Percentiles rank a stretch among this genome's conserved stretches.
Conservation (phyloP, 2,113 vertebrate genomes). For the Dipodomys spectabilis region DNA sequence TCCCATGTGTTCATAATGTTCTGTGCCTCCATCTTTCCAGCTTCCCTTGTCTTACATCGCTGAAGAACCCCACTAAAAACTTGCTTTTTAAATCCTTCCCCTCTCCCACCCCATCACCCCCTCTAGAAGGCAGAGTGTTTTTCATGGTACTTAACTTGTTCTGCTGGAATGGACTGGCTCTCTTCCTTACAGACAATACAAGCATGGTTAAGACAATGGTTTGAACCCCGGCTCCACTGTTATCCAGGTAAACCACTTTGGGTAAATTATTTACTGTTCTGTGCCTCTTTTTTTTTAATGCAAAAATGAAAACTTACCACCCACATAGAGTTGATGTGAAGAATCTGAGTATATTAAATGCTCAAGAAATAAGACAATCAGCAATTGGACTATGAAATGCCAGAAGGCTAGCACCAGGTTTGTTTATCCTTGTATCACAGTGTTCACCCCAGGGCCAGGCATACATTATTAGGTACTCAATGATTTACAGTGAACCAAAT, state of each 20-base stretch:
- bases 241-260: background rate
- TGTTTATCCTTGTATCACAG: background rate
- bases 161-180: background rate
- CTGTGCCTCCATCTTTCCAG: background rate
- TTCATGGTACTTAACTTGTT: background rate
- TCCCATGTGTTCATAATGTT: background rate
- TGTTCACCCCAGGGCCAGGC: background rate
- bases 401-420: background rate
- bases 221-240: background rate
- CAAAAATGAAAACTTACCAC: background rate
- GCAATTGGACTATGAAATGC: background rate
- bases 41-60: background rate
- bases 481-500: background rate
- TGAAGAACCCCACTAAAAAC: background rate
- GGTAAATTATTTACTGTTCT: background rate
- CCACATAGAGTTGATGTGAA: background rate
- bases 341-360: background rate
- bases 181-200: background rate
- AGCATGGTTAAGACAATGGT: background rate
- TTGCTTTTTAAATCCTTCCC: background rate
- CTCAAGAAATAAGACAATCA: background rate
- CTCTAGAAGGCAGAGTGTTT: background rate
- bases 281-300: too few relatives aligned
- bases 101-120: too few relatives aligned
- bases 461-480: background rate